phyloP scores from a whole-genome alignment of 2,797 vertebrate species.

The Ambastaia sidthimunki region DNA sequence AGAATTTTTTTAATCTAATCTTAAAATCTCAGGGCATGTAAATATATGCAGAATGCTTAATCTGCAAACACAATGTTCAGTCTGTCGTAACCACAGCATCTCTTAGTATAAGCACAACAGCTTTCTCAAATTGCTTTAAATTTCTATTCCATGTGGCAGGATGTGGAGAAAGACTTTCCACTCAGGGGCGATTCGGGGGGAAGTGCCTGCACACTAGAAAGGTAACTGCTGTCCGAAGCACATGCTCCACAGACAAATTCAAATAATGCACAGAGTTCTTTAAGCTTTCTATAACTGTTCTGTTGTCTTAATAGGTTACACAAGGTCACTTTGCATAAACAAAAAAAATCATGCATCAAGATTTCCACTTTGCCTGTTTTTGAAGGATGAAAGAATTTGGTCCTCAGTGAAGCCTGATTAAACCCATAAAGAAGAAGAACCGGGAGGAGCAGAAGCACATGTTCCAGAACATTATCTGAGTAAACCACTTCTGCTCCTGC shows the following conservation, averaged over 20 bases:
- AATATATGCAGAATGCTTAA: slow-evolving; percentile 17
- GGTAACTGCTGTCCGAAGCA: slow-evolving; percentile 9
- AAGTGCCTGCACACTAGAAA: slow-evolving; percentile 44
- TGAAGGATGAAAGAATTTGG: slow-evolving; percentile 59
- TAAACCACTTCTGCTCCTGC: slow-evolving; percentile 56
- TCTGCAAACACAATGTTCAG: slow-evolving; percentile 17
- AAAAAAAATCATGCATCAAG: background rate
- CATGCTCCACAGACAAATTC: background rate
- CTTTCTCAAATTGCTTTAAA: slow-evolving; percentile 58
- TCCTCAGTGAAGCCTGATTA: slow-evolving; percentile 68
- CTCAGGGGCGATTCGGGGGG: slow-evolving; percentile 58
- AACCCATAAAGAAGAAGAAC: slow-evolving; percentile 56
- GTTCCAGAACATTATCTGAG: slow-evolving; percentile 54
- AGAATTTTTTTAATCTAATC: slow-evolving; percentile 22
- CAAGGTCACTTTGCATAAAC: background rate
- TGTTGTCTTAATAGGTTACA: background rate
- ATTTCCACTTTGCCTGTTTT: slow-evolving; percentile 1
- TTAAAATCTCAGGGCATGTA: slow-evolving; percentile 29
- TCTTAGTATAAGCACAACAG: slow-evolving; percentile 36
- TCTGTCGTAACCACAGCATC: slow-evolving; percentile 30
- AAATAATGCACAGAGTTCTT: slow-evolving; percentile 2
- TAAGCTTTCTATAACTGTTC: too few species aligned
- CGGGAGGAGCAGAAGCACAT: slow-evolving; percentile 32
- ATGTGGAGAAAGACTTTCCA: slow-evolving; percentile 60
- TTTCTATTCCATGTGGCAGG: slow-evolving; percentile 76